These are phyloP conservation scores for Etheostoma cragini DNA, from an alignment of 2,113 vertebrate species.

Conservation along the genomic window DNA sequence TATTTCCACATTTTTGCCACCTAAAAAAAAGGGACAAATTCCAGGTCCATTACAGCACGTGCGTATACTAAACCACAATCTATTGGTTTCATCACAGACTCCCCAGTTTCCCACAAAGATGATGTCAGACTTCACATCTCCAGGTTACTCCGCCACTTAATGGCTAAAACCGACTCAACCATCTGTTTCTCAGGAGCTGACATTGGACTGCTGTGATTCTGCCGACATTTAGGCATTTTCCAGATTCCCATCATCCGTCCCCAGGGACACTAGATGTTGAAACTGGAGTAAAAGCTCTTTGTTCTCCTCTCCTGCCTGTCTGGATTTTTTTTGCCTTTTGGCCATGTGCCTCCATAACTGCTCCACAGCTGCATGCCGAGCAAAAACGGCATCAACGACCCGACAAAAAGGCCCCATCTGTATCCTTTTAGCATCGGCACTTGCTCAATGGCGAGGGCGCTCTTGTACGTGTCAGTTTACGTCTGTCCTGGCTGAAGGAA, in stretches of 20 bases:
- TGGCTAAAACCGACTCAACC: constrained; percentile 65
- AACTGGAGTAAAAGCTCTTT: constrained; percentile 55
- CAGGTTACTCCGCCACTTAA: constrained; percentile 49
- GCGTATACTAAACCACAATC: constrained; percentile 24
- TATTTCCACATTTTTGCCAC: constrained; percentile 28
- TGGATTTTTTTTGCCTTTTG: constrained; percentile 45
- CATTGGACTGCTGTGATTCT: constrained; percentile 18
- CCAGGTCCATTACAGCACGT: constrained; percentile 27
- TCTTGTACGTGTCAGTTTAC: constrained; percentile 44
- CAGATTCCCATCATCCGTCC: constrained; percentile 22
- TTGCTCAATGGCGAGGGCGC: constrained; percentile 19
- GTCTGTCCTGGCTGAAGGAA: constrained; percentile 20
- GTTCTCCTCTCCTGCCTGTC: constrained; percentile 45
- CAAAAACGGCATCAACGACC: constrained; percentile 49
- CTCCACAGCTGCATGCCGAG: constrained; percentile 47
- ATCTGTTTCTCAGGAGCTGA: constrained; percentile 64
- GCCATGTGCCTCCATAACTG: constrained; percentile 40
- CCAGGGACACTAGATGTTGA: constrained; percentile 29
- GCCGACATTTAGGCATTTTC: constrained; percentile 17
- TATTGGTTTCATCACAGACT: constrained; percentile 33
- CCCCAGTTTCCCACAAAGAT: constrained; percentile 53
- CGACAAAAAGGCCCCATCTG: constrained; percentile 19
- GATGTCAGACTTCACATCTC: constrained; percentile 57
- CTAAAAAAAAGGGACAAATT: constrained; percentile 13
- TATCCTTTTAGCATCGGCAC: constrained; percentile 26